Conservation (phyloP, 2,888 invertebrate genomes). For the Drosophila fulvimacula region DNA sequence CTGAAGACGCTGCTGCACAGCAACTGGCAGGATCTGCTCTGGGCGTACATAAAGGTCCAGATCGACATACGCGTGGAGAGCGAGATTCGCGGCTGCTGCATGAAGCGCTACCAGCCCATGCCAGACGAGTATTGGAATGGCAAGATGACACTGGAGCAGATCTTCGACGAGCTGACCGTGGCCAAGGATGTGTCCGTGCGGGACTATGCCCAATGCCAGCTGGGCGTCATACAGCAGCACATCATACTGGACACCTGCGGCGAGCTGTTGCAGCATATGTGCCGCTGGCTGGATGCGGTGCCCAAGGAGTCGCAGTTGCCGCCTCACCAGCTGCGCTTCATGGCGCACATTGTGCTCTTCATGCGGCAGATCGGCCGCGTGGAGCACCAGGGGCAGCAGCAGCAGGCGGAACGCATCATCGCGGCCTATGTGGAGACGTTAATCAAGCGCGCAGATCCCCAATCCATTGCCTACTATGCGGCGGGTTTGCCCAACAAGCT, state of each 20-base stretch:
- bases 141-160: constrained; percentile 89
- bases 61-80: constrained; percentile 94
- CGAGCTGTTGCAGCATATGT: constrained; percentile 89
- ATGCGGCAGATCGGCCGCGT: constrained; percentile 91
- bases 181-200: constrained; percentile 86
- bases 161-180: constrained; percentile 89
- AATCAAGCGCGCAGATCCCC: constrained; percentile 90
- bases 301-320: constrained; percentile 80
- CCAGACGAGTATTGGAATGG: constrained; percentile 90
- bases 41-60: constrained; percentile 93
- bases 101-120: constrained; percentile 86
- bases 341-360: constrained; percentile 94
- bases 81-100: constrained; percentile 88
- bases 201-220: constrained; percentile 86
- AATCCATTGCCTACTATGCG: constrained; percentile 93
- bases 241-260: constrained; percentile 93
- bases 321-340: constrained; percentile 88
- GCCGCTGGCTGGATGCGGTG: constrained; percentile 86
- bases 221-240: constrained; percentile 92
- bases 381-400: constrained; percentile 89
- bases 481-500: constrained; percentile 89
- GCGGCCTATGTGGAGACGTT: constrained; percentile 90
- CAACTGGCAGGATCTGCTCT: constrained; percentile 96
- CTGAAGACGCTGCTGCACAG: constrained; percentile 90
- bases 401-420: constrained; percentile 90